Evolutionary conservation across 2,797 vertebrate genomes (phyloP).

Genomic region (Neoniphon sammara): DNA sequence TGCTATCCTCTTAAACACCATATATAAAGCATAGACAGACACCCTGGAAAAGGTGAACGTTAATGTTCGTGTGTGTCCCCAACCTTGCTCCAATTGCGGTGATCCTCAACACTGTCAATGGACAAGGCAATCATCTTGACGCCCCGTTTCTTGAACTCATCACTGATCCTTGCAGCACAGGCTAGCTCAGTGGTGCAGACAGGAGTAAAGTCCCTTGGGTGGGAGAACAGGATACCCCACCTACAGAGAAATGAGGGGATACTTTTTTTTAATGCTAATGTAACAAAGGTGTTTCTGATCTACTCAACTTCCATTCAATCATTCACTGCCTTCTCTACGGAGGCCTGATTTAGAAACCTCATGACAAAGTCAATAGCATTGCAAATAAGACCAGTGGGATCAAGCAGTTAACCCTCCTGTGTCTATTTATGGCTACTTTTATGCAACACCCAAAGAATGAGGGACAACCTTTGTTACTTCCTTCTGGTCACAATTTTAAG

Average conservation of each 20-base stretch:
- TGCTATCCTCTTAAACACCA: background rate
- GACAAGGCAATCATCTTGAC: conserved; percentile 97
- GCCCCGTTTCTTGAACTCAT: conserved; percentile 90
- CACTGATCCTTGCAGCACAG: conserved; percentile 84
- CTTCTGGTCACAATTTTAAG: background rate
- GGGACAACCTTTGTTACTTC: background rate
- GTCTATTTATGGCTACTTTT: background rate
- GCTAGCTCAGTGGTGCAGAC: conserved; percentile 98
- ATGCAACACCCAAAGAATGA: background rate
- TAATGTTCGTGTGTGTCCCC: fast-evolving
- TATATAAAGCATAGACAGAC: background rate
- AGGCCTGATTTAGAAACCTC: background rate
- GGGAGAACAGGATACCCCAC: conserved; percentile 97
- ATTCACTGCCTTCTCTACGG: background rate
- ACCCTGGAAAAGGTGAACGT: background rate
- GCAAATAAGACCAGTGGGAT: background rate
- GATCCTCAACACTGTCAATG: conserved; percentile 93
- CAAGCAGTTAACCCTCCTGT: no score
- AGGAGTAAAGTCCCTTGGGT: conserved; percentile 94
- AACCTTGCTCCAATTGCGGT: conserved; percentile 94
- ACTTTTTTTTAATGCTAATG: background rate
- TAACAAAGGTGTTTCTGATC: background rate
- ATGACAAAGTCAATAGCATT: background rate
- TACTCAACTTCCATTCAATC: background rate
- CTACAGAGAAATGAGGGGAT: conserved; percentile 71